Conservation (phyloP, 2,113 vertebrate species). For the Petroica traversi region DNA sequence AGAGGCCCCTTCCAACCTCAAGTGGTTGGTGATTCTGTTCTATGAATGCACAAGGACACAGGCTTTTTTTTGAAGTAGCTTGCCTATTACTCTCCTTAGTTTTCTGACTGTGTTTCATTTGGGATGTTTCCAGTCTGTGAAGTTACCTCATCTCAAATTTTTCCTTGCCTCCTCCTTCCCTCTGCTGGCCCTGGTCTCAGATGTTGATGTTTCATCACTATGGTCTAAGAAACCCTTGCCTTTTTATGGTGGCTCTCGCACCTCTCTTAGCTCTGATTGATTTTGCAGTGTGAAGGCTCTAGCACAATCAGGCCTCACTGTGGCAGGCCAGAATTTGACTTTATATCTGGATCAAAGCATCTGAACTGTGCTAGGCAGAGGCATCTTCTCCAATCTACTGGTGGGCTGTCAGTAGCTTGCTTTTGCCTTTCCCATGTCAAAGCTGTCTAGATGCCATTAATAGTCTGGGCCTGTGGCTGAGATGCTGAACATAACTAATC, state of each 20-base stretch:
- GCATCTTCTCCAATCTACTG: not conserved
- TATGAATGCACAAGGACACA: not conserved
- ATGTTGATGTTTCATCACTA: not conserved
- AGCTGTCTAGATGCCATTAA: not conserved
- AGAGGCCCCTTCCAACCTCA: not conserved
- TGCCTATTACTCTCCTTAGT: not conserved
- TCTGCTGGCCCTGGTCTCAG: rapidly evolving
- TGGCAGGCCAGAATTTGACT: not conserved
- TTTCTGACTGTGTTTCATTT: not conserved
- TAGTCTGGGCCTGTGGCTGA: not conserved
- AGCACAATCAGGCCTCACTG: not conserved
- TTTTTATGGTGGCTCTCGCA: not conserved
- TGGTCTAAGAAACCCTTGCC: not conserved
- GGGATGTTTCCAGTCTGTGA: not conserved
- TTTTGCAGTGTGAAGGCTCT: not conserved
- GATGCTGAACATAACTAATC: not conserved
- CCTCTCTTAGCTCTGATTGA: not conserved
- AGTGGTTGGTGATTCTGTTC: not conserved
- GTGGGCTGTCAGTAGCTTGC: not conserved
- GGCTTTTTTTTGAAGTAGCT: not conserved
- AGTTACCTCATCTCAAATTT: not conserved
- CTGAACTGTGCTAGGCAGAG: not conserved
- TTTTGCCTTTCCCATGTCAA: not conserved
- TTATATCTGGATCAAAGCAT: not conserved
- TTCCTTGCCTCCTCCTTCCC: not conserved